Base-by-base conservation (phyloP, 1,140 invertebrate species). In the Papilio polyxenes region DNA sequence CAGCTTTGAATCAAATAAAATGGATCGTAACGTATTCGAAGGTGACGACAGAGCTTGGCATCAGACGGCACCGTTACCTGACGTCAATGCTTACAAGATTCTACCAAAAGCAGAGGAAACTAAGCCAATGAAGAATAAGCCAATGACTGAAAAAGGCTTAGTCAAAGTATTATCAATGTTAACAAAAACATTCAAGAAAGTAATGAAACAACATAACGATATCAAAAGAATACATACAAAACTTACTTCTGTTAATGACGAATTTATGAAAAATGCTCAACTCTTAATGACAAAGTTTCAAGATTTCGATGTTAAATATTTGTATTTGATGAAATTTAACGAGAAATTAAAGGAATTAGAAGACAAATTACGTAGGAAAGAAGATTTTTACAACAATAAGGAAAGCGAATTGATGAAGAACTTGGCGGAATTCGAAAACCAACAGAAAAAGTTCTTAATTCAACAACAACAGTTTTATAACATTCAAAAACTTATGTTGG, bases 391-490 rank as follows among this genome's bases (percentile, higher is more conserved):
- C 48, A 85, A 87, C 44, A 86, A 62, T 1, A 93, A 86, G 81
- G 89, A 92, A 82, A 87, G 65, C 65, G 89, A 89, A 80, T 83
- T 94, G 69, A 83, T 88, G 1, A 91, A 89, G 37, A 93, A 90
- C 69, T 81, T 93, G 20, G 82, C 87, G 8, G 89, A 93, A 44
- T 94, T 94, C 69, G 89, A 92, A 87, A 88, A 87, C 78, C 91
- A 94, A 82, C 92, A 93, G 83, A 91, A 89, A 76, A 92, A 93
- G 11, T 94, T 94, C 75, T 87, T 93, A 49, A 75, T 82, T 8
- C 93, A 94, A 82, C 93, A 94, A 84, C 82, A 83, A 72, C 91
- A 93, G 72, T 94, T 94, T 85, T 92, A 91, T 62, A 89, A 87
- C 8, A 86, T 93, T 74, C 92, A 94, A 69, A 92, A 91, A 75